Conservation (phyloP, 2,113 vertebrate genomes). For the human region GRCh38 chr7:28577501-28578000, state of each 20-base stretch:
- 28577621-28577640: neutral
- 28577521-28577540: neutral
- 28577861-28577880: neutral
- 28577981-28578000: neutral
- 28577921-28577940: neutral
- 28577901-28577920: neutral
- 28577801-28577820: neutral
- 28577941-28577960: neutral
- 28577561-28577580: neutral
- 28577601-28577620: neutral
- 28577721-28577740: neutral
- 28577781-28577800: neutral
- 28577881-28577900: neutral
- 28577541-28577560: neutral
- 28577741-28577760: neutral
- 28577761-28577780: neutral
- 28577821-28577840: neutral
- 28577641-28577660: neutral
- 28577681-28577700: neutral
- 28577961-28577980: neutral
- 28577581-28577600: neutral
- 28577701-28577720: neutral
- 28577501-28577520: neutral
- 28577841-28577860: fast-evolving
- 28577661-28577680: neutral